A percentile compares a stretch with the other conserved stretches of the same genome.
phyloP scores from a whole-genome alignment of 2,113 vertebrate genomes.

The Falcunculus frontatus region DNA sequence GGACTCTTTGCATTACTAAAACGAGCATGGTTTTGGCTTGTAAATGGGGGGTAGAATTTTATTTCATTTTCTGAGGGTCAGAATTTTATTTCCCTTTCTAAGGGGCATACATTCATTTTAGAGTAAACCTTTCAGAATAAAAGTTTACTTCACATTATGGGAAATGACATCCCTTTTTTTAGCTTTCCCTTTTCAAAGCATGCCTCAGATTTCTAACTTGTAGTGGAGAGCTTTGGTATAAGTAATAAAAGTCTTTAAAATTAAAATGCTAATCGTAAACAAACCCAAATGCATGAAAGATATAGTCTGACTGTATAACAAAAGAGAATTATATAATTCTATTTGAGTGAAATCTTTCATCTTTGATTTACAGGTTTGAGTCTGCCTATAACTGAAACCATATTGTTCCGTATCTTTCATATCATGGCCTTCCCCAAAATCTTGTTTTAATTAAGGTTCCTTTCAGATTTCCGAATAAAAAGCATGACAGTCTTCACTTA shows the following conservation, averaged over 20 bases:
- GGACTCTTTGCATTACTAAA: conserved; percentile 6
- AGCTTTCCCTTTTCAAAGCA: conserved; percentile 73
- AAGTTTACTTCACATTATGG: conserved; percentile 66
- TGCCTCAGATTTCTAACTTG: conserved; percentile 72
- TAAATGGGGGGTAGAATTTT: conserved; percentile 54
- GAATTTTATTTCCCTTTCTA: conserved; percentile 61
- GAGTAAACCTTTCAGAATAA: conserved; percentile 59
- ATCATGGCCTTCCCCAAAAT: conserved; percentile 72
- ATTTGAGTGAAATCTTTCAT: conserved; percentile 85
- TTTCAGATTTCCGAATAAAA: conserved; percentile 79
- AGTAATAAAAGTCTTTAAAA: conserved; percentile 81
- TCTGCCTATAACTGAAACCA: conserved; percentile 77
- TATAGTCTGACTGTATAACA: conserved; percentile 74
- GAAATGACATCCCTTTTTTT: conserved; percentile 66
- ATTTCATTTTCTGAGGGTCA: conserved; percentile 52
- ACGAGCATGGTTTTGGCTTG: conserved; percentile 14
- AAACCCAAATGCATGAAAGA: conserved; percentile 74
- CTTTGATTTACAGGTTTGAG: conserved; percentile 83
- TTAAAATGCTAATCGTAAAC: conserved; percentile 80
- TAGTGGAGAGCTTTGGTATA: conserved; percentile 67
- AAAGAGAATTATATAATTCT: conserved; percentile 83
- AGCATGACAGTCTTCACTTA: conserved; percentile 83
- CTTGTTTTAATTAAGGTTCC: conserved; percentile 82
- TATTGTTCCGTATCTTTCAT: conserved; percentile 80
- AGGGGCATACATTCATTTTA: conserved; percentile 41